Base-by-base conservation (phyloP, 2,888 invertebrate genomes). In the Apantesis nais region DNA sequence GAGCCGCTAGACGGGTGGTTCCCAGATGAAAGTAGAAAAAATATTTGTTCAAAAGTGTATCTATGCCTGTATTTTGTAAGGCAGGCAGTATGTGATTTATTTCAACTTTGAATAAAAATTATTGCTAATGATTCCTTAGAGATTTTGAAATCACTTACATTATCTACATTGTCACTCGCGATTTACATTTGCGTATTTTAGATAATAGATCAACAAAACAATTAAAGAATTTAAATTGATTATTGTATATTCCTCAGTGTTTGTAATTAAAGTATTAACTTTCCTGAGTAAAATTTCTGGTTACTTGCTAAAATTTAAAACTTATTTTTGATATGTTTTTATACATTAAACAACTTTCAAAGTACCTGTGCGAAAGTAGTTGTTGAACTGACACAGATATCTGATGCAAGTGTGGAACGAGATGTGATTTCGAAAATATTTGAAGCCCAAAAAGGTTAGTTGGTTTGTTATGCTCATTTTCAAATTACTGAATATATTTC, bases 101-200 rank as follows among this genome's bases (percentile, higher is more conserved):
- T 55, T 25, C 25, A 55, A 25, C 48, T 48, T n/a, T 5, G n/a
- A 52, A 52, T n/a, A 2, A n/a, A 11, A 58, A 29, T 29, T 1
- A 58, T 29, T 29, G 2, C 14, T 16, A 16, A 58, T 1, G 29
- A 25, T 16, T 58, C 8, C 29, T 25, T 29, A 5, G 0, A 25
- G 29, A 5, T 29, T 29, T 14, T 29, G 7, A 16, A 16, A 16
- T 14, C 29, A 55, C 25, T 55, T 5, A 52, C n/a, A 14, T 25
- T 55, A n/a, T 52, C 52, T 12, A 25, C 55, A 55, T 25, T 25
- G 25, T 3, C 25, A 55, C 12, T 14, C 25, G 48, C 48, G 22
- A 52, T 52, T 52, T n/a, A 52, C n/a, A 52, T n/a, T 52, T 52
- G 48, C n/a, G n/a, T 52, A 52, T 52, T 52, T 52, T n/a, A 52